Conservation (phyloP, 2,888 invertebrate genomes). For the Drosophila ustulata region DNA sequence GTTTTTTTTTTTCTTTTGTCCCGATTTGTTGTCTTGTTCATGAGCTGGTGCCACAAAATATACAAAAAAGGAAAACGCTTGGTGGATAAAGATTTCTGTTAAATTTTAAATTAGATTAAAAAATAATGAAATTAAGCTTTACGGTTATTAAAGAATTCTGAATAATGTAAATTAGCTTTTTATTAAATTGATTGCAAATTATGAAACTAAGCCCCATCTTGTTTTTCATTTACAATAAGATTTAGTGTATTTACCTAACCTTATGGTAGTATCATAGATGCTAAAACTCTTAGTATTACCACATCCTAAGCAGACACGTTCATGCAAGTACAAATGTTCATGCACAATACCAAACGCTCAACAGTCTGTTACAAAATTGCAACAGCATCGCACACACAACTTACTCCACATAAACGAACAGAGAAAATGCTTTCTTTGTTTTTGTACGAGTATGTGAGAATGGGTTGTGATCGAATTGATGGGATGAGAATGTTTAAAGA, state of each 20-base stretch:
- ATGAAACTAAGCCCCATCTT: no score
- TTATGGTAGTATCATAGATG: slow-evolving; percentile 44
- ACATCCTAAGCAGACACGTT: slow-evolving; percentile 30
- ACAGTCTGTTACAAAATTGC: slow-evolving; percentile 55
- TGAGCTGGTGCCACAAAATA: slow-evolving; percentile 39
- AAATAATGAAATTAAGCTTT: background rate
- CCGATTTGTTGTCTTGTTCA: slow-evolving; percentile 17
- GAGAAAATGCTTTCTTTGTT: slow-evolving; percentile 52
- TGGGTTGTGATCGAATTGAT: slow-evolving; percentile 10
- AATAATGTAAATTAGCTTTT: no score
- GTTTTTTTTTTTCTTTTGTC: slow-evolving; percentile 14
- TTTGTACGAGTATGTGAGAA: slow-evolving; percentile 16
- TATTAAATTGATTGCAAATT: no score
- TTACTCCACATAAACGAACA: background rate
- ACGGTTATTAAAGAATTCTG: no score
- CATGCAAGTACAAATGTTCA: slow-evolving; percentile 9
- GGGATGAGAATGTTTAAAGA: slow-evolving; percentile 53
- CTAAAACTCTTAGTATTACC: slow-evolving; percentile 43
- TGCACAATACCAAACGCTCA: slow-evolving; percentile 32
- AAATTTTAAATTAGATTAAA: background rate
- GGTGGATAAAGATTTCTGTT: background rate
- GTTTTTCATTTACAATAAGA: no score
- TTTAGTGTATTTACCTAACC: slow-evolving; percentile 14
- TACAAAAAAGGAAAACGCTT: background rate
- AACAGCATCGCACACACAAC: slow-evolving; percentile 29